Conservation (phyloP, 2,113 vertebrate genomes). For the Crypturellus undulatus region DNA sequence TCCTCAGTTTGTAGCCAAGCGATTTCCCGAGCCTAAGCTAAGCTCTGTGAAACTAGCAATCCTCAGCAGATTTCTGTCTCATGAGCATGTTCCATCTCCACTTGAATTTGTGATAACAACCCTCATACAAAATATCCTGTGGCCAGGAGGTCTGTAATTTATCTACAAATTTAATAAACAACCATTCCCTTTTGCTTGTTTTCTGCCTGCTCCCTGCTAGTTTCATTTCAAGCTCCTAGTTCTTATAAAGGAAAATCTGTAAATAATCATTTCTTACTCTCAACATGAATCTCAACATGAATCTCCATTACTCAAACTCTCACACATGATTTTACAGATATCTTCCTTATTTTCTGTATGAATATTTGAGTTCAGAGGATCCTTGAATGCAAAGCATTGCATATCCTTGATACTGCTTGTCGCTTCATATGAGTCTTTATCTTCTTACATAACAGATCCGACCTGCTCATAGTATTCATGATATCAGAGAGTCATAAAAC, state of each 20-base stretch:
- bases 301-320: not conserved
- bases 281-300: not conserved
- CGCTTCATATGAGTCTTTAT: not conserved
- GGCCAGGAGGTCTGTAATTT: not conserved
- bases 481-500: not conserved
- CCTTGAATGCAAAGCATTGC: not conserved
- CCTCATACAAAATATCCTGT: not conserved
- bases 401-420: not conserved
- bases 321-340: not conserved
- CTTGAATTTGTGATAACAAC: not conserved
- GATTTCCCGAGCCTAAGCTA: not conserved
- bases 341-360: not conserved
- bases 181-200: not conserved
- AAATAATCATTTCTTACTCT: not conserved
- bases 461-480: not conserved
- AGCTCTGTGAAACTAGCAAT: not conserved
- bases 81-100: not conserved
- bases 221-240: not conserved
- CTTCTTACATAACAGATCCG: not conserved
- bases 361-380: not conserved
- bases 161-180: not conserved
- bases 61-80: not conserved
- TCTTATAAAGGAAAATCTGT: not conserved
- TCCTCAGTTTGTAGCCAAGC: not conserved
- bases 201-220: not conserved